Evolutionary conservation across 2,797 vertebrate species (phyloP).

Genomic region (Eulemur albifrons): DNA sequence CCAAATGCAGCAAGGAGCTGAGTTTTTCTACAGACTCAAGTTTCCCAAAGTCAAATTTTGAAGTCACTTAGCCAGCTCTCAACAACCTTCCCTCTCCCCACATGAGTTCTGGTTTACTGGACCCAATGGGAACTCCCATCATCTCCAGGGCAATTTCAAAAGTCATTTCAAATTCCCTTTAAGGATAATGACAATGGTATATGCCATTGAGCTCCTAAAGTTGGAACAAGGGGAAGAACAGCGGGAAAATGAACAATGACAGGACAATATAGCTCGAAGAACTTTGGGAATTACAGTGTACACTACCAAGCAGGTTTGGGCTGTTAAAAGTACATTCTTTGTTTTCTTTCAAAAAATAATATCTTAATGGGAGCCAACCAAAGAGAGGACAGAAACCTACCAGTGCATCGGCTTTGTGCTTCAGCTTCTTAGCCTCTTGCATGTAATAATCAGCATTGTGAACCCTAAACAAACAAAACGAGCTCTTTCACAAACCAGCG

Average conservation of each 20-base stretch:
- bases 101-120: neutral
- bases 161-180: neutral
- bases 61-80: neutral
- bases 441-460: conserved; percentile 97
- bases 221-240: neutral
- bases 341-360: conserved; percentile 3
- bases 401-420: conserved; percentile 98
- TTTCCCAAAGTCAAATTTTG: neutral
- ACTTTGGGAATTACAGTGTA: neutral
- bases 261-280: neutral
- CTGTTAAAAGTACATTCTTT: neutral
- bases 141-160: neutral
- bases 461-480: conserved; percentile 86
- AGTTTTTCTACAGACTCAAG: neutral
- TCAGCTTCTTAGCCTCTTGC: conserved; percentile 98
- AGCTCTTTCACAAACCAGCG: conserved; percentile 62
- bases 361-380: neutral
- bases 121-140: neutral
- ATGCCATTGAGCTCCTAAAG: neutral
- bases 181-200: neutral
- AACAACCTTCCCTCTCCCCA: neutral
- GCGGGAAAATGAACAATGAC: neutral
- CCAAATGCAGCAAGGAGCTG: neutral
- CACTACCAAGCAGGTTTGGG: neutral
- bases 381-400: conserved; percentile 83